These are phyloP conservation scores for Aphidius ervi DNA, from an alignment of 1,140 invertebrate genomes.

Conservation along the genomic window DNA sequence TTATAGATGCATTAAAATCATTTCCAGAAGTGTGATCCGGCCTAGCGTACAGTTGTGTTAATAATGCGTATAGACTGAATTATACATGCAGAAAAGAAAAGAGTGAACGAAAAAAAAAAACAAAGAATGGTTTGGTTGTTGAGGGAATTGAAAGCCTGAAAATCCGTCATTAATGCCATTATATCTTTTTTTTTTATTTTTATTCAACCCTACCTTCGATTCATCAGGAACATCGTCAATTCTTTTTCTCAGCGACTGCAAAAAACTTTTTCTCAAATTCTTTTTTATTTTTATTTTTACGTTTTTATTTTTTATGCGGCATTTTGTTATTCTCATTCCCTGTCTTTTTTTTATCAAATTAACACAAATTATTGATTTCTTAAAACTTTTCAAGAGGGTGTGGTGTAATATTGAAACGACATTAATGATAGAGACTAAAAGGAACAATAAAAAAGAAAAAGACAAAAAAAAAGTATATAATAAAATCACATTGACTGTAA, in stretches of 20 bases:
- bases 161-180: constrained; percentile 31
- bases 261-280: constrained; percentile 10
- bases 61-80: no score
- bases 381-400: constrained; percentile 11
- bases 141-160: constrained; percentile 8
- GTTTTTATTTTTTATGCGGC: not conserved
- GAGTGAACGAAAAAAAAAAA: constrained; percentile 12
- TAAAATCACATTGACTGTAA: not conserved
- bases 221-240: constrained; percentile 6
- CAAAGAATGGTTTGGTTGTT: constrained; percentile 7
- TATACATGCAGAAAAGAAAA: constrained; percentile 10
- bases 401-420: constrained; percentile 20
- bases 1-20: constrained; percentile 25
- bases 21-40: constrained; percentile 19
- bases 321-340: not conserved
- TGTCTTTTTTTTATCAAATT: constrained; percentile 31
- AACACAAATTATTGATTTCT: constrained; percentile 29
- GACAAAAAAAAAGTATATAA: not conserved
- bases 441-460: constrained; percentile 9
- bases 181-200: not conserved
- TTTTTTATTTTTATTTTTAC: not conserved
- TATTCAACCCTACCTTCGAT: not conserved
- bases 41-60: constrained; percentile 6
- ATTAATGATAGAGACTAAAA: not conserved
- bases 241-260: constrained; percentile 14